Evolutionary conservation across 2,113 vertebrate genomes (phyloP).

Genomic region (Raja brachyura): DNA sequence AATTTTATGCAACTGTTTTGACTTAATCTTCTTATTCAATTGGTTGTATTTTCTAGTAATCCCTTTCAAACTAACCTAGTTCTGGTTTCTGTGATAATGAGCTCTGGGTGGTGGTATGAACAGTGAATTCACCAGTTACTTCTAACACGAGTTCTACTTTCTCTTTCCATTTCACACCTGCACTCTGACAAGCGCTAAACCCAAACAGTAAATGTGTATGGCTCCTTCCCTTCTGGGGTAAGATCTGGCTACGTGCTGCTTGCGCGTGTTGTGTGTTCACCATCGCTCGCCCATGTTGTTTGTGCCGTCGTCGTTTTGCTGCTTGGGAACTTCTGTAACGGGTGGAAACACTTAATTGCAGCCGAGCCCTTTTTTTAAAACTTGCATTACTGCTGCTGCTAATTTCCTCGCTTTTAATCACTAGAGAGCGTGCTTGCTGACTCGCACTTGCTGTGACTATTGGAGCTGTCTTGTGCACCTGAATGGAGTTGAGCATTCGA

Average conservation of each 20-base stretch:
- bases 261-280: conserved; percentile 50
- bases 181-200: conserved; percentile 73
- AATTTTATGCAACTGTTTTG: neutral
- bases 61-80: conserved; percentile 17
- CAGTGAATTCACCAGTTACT: conserved; percentile 58
- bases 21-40: neutral
- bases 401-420: neutral
- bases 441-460: neutral
- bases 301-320: neutral
- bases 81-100: neutral
- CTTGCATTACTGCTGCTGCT: neutral
- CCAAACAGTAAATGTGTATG: conserved; percentile 57
- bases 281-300: conserved; percentile 35
- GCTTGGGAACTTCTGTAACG: neutral
- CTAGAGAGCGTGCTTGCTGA: neutral
- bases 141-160: conserved; percentile 78
- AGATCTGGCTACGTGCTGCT: conserved; percentile 53
- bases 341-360: neutral
- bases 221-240: conserved; percentile 89
- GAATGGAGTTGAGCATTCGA: neutral
- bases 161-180: conserved; percentile 71
- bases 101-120: conserved; percentile 63
- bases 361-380: too few species aligned
- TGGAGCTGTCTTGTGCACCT: neutral
- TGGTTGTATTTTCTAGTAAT: neutral